Base-by-base conservation (phyloP, 2,797 vertebrate genomes). In the Myotis planiceps region DNA sequence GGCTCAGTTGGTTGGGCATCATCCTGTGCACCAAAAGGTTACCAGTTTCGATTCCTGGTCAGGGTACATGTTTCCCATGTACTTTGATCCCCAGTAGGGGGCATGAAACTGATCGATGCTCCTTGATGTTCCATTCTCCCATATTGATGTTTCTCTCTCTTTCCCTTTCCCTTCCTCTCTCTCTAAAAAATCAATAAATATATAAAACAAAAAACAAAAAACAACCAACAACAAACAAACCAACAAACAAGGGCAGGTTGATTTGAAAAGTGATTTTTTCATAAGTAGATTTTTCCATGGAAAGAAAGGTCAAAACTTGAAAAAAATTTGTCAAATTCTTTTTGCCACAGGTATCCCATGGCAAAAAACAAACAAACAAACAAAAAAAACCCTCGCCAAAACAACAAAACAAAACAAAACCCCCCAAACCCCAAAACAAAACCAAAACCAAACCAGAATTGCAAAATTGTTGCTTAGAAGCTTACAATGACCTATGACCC, bases 181-280 rank as follows among this genome's bases (percentile, higher is more conserved):
- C 18, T 65, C n/a, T 65, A 32, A 65, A 65, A 32, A 65, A 65
- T 65, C 63, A 65, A 65, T 32, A 32, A 32, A 32, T 32, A 65
- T 32, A 51, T 37, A 37, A 37, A 37, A 37, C 9, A 60, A 60
- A 60, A 27, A 1, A 4, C 23, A 25, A 58, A 12, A 60, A 60
- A 27, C 58, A 60, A 58, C 25, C 55, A 63, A 63, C 29, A 3
- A 42, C 39, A 42, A 63, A 32, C n/a, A 65, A 65, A 42, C 42
- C 2, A 63, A 63, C 60, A 16, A 63, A 32, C n/a, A 65, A 65
- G n/a, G n/a, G 63, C 63, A 63, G 63, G n/a, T 19, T 63, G 51
- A 94, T 53, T 95, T 92, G 94, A 96, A 79, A 96, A 90, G 42
- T 65, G 42, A 90, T 19, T 82, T 84, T 95, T 95, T 84, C 72